Evolutionary conservation across 2,797 vertebrate genomes (phyloP).

Genomic region (Lutjanus argentimaculatus): DNA sequence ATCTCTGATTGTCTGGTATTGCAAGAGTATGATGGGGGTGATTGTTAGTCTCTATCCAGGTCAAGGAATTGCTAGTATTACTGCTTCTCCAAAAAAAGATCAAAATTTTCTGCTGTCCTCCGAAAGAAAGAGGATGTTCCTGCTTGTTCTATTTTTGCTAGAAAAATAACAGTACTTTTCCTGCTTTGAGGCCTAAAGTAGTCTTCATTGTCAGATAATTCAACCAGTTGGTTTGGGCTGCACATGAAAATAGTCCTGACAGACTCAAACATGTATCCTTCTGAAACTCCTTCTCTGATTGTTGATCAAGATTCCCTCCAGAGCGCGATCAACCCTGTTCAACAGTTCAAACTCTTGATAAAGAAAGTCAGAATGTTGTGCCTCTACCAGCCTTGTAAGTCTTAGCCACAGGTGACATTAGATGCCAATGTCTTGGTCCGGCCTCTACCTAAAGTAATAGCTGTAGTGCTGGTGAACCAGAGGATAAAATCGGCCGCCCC

Average conservation of each 20-base stretch:
- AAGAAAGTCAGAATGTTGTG: slow-evolving; percentile 12
- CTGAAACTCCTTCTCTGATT: neutral
- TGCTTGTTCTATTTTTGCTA: neutral
- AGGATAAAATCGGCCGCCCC: neutral
- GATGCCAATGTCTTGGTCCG: neutral
- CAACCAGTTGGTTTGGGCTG: neutral
- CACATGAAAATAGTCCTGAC: neutral
- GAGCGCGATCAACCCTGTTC: neutral
- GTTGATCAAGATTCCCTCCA: neutral
- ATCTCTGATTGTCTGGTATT: too few relatives aligned
- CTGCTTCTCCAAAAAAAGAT: slow-evolving; percentile 7
- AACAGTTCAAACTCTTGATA: slow-evolving; percentile 10
- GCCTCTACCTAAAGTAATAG: slow-evolving; percentile 9
- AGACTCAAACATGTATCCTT: neutral
- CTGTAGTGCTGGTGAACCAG: neutral
- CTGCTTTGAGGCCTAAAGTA: slow-evolving; percentile 1
- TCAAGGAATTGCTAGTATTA: neutral
- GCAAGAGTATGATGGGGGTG: neutral
- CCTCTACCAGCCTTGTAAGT: neutral
- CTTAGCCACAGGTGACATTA: neutral
- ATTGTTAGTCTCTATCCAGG: neutral
- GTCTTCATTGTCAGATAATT: too few relatives aligned
- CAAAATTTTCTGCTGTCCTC: neutral
- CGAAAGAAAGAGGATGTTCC: neutral
- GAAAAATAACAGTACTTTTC: neutral